Percentiles rank a stretch among this genome's conserved stretches.
phyloP scores from a whole-genome alignment of 1,140 invertebrate species.

The Pinna nobilis region DNA sequence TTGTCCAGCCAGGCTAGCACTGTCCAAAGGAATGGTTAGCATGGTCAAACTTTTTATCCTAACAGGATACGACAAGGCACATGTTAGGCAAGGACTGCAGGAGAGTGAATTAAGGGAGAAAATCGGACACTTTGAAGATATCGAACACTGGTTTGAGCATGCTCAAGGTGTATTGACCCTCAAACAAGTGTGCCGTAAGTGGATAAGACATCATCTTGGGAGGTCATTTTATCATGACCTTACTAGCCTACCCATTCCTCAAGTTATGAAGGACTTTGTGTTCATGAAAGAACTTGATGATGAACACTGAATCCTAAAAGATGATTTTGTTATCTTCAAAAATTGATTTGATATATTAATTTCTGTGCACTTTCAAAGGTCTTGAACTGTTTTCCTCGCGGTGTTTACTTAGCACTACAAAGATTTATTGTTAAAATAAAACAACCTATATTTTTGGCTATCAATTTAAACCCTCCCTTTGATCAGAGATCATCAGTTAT shows the following conservation, averaged over 20 bases:
- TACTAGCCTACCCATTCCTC: slow-evolving; percentile 52
- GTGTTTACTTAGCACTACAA: no score
- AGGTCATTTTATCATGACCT: slow-evolving; percentile 52
- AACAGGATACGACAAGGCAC: slow-evolving; percentile 57
- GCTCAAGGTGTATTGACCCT: slow-evolving; percentile 51
- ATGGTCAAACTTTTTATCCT: slow-evolving; percentile 61
- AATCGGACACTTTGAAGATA: slow-evolving; percentile 19
- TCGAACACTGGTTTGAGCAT: slow-evolving; percentile 52
- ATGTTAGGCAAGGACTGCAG: slow-evolving; percentile 45
- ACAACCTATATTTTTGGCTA: no score
- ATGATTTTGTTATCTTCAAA: no score
- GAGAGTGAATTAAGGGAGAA: slow-evolving; percentile 27
- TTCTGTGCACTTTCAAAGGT: no score
- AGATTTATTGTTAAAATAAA: no score
- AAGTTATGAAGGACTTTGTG: slow-evolving; percentile 53
- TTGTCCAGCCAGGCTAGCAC: slow-evolving; percentile 53
- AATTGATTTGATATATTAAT: no score
- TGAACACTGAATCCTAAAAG: slow-evolving; percentile 17
- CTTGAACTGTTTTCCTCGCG: no score
- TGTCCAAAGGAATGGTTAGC: slow-evolving; percentile 33
- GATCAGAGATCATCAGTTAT: no score
- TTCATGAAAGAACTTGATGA: slow-evolving; percentile 60
- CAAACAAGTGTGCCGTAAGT: slow-evolving; percentile 51
- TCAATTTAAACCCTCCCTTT: no score
- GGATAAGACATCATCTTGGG: slow-evolving; percentile 59